Evolutionary conservation across 2,113 vertebrate genomes (phyloP).

Genomic region (Gymnobelideus leadbeateri): DNA sequence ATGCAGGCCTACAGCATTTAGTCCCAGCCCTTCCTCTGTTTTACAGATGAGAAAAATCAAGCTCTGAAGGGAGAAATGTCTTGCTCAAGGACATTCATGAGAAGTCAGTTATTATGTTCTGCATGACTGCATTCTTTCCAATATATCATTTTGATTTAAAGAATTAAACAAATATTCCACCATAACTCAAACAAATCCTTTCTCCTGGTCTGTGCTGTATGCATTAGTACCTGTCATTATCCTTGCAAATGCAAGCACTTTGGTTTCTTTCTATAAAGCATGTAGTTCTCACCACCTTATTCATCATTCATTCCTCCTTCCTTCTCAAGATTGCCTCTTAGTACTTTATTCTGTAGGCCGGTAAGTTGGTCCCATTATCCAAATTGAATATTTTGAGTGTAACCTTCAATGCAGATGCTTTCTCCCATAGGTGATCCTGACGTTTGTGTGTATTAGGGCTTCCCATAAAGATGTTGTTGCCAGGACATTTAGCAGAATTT

Average conservation of each 20-base stretch:
- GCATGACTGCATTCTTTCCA: conserved; percentile 28
- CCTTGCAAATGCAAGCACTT: conserved; percentile 16
- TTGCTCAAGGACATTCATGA: background rate
- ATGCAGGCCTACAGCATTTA: background rate
- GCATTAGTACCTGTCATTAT: conserved; percentile 50
- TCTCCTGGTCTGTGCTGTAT: conserved; percentile 19
- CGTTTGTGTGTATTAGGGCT: conserved; percentile 14
- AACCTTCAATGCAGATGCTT: conserved; percentile 43
- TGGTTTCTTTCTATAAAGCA: conserved; percentile 60
- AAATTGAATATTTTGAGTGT: conserved; percentile 57
- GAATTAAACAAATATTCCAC: conserved; percentile 52
- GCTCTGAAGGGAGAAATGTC: background rate
- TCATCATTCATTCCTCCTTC: conserved; percentile 38
- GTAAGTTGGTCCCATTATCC: conserved; percentile 46
- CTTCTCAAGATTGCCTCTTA: background rate
- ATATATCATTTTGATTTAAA: conserved; percentile 22
- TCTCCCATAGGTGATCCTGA: background rate
- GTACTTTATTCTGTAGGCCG: conserved; percentile 21
- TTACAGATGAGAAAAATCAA: background rate
- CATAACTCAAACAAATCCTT: conserved; percentile 38
- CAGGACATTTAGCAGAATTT: conserved; percentile 31
- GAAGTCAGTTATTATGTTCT: conserved; percentile 10
- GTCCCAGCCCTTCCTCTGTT: background rate
- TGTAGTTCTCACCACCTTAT: conserved; percentile 5
- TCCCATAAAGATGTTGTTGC: background rate